These are phyloP conservation scores for Holacanthus passer DNA, from an alignment of 2,113 vertebrate species.

Conservation along the genomic window DNA sequence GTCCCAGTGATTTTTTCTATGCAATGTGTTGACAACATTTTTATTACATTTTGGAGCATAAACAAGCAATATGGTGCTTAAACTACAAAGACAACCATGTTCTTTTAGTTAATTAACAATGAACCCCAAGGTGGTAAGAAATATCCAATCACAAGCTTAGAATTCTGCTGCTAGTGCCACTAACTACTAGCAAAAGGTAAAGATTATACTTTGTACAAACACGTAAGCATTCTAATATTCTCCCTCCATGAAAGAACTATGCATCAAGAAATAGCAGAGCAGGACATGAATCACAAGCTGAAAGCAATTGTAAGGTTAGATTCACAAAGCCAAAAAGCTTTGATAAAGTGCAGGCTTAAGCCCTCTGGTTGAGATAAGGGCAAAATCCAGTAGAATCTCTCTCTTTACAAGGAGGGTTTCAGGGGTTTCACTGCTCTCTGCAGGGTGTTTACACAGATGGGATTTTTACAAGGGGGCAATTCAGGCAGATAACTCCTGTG, in stretches of 20 bases:
- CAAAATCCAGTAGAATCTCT: conserved; percentile 34
- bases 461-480: conserved; percentile 55
- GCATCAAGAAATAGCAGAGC: background rate
- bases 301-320: conserved; percentile 15
- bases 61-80: too few species aligned
- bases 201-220: too few species aligned
- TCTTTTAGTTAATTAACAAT: too few species aligned
- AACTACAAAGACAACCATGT: too few species aligned
- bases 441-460: conserved; percentile 67
- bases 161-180: too few species aligned
- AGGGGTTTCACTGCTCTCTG: conserved; percentile 13
- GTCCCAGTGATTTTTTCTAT: background rate
- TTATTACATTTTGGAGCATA: too few species aligned
- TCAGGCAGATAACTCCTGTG: conserved; percentile 30
- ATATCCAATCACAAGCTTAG: too few species aligned
- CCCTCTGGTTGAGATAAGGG: background rate
- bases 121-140: too few species aligned
- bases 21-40: too few species aligned
- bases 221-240: background rate
- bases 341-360: background rate
- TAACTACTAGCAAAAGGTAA: too few species aligned
- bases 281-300: conserved; percentile 23
- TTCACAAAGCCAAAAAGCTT: conserved; percentile 24
- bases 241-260: background rate
- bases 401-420: conserved; percentile 4